Base-by-base conservation (phyloP, 1,140 invertebrate species). In the Lethocerus indicus region DNA sequence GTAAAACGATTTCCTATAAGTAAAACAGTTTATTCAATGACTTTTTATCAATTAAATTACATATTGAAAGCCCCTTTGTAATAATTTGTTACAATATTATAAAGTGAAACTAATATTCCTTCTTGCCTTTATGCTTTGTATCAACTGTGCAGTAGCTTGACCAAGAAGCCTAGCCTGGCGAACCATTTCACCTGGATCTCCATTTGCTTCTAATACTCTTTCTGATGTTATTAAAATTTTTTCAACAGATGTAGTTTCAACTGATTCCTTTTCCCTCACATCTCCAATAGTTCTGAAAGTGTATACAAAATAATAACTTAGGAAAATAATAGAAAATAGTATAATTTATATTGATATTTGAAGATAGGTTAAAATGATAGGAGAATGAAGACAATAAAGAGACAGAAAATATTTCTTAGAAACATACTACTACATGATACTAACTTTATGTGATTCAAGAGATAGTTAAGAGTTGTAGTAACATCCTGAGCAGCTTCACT, bases 151-250 rank as follows among this genome's bases (percentile, higher is more conserved):
- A 0, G 91, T 94, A 9, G 89, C 90, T 67, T 92, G 84, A 4
- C 89, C 89, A 26, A 96, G 67, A n/a, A 87, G 75, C 50, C 90
- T 71, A 0, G 92, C 92, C 61, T 97, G 91, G 7, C 82, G 77
- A 20, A 97, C 87, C 91, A 98, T 96, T 66, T 96, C 92, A 1
- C 79, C 77, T 0, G 85, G 74, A 66, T 95, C 87, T 23, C 83
- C 82, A 32, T 75, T 74, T 16, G 82, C 84, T 13, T 81, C 82
- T 48, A 90, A 83, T 9, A 98, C 67, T 39, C 83, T 78, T 63
- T 97, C 91, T 6, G 91, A 92, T 2, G 90, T 87, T 4, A 81
- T 74, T 55, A 95, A 71, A 52, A 97, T 94, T 12, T 79, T 85
- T 61, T 95, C 90, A 2, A 95, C 87, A 0, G 83, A 77, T 45